Percentiles rank a stretch among this genome's conserved stretches.
Conservation (phyloP, 2,797 vertebrate genomes). For the Knipowitschia caucasica region DNA sequence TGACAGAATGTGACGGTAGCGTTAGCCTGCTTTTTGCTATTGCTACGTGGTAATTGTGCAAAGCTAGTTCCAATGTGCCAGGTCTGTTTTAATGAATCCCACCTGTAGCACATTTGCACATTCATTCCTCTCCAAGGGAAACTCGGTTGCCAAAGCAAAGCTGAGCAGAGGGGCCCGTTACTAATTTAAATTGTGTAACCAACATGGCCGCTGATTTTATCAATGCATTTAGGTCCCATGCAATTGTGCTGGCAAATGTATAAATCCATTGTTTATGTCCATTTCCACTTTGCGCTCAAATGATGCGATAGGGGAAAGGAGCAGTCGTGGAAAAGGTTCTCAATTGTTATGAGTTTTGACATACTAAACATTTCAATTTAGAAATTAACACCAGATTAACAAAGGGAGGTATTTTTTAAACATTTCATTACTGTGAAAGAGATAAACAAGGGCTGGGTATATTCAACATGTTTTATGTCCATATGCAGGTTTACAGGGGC, state of each 20-base stretch:
- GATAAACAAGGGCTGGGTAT: too few species aligned
- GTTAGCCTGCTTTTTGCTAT: constrained; percentile 54
- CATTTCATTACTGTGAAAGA: too few species aligned
- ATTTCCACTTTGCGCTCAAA: constrained; percentile 14
- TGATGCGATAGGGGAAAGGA: constrained; percentile 35
- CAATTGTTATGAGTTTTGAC: too few species aligned
- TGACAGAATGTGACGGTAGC: constrained; percentile 32
- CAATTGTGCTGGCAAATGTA: constrained; percentile 24
- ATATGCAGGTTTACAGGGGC: too few species aligned
- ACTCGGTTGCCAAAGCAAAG: constrained; percentile 73
- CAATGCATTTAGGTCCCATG: constrained; percentile 35
- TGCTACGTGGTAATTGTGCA: constrained; percentile 66
- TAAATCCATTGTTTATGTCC: constrained; percentile 26
- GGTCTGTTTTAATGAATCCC: constrained; percentile 77
- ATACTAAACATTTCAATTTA: too few species aligned
- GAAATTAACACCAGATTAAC: too few species aligned
- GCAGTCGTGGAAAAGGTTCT: too few species aligned
- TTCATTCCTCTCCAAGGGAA: constrained; percentile 72
- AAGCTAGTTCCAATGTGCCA: constrained; percentile 66
- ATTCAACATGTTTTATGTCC: too few species aligned
- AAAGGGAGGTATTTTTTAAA: too few species aligned
- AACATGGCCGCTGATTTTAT: constrained; percentile 52
- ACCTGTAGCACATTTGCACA: constrained; percentile 77
- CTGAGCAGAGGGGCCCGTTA: constrained; percentile 49
- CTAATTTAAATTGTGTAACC: constrained; percentile 45